Evolutionary conservation across 1,140 invertebrate species (phyloP).

Genomic region (Papilio polytes): DNA sequence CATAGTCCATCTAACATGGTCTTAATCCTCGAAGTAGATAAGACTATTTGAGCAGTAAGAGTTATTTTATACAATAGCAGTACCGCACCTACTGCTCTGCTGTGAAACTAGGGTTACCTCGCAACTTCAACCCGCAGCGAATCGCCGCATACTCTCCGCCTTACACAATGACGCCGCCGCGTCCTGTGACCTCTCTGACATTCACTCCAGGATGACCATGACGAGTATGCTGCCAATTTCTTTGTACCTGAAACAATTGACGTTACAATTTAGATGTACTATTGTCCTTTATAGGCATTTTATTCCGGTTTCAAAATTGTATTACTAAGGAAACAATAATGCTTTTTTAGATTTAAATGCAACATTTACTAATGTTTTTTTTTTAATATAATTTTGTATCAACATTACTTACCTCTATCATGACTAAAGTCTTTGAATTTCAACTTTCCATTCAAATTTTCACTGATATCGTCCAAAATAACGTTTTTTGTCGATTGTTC

Average conservation of each 20-base stretch:
- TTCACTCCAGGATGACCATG: slow-evolving; percentile 65
- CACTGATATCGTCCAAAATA: slow-evolving; percentile 38
- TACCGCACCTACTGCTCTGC: not conserved
- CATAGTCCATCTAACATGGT: not conserved
- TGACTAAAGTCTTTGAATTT: slow-evolving; percentile 41
- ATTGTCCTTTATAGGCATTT: too few species aligned
- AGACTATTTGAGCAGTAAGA: not conserved
- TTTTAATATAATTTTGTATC: not conserved
- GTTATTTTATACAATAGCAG: not conserved
- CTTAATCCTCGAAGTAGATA: not conserved
- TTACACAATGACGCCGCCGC: slow-evolving; percentile 67
- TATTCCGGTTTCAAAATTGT: too few species aligned
- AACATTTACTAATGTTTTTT: too few species aligned
- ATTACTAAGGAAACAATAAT: too few species aligned
- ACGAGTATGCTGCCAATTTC: slow-evolving; percentile 57
- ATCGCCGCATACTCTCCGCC: slow-evolving; percentile 62
- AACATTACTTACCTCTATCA: slow-evolving; percentile 19
- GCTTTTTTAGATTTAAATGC: too few species aligned
- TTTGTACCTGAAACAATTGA: slow-evolving; percentile 55
- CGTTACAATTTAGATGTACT: not conserved
- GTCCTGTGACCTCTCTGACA: slow-evolving; percentile 63
- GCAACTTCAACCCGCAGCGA: slow-evolving; percentile 68
- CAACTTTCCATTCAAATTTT: slow-evolving; percentile 35
- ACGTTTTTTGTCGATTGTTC: slow-evolving; percentile 44
- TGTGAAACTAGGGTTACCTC: slow-evolving; percentile 52